Evolutionary conservation across 2,797 vertebrate genomes (phyloP).

Genomic region (Capromys pilorides): DNA sequence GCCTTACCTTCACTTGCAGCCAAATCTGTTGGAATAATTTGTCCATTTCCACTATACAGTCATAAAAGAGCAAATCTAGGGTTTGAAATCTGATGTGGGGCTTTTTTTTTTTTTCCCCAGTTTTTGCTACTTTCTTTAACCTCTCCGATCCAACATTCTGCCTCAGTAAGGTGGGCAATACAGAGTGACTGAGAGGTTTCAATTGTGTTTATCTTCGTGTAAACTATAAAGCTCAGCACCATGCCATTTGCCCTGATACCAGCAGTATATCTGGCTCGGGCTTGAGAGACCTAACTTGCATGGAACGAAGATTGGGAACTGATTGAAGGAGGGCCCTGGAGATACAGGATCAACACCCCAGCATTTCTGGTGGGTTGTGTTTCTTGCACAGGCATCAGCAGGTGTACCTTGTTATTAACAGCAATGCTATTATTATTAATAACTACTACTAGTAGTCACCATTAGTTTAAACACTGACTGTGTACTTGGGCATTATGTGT

Average conservation of each 20-base stretch:
- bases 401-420: neutral
- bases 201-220: neutral
- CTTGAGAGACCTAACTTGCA: neutral
- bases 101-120: neutral
- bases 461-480: neutral
- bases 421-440: neutral
- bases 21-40: neutral
- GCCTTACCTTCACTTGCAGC: neutral
- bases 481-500: neutral
- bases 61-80: neutral
- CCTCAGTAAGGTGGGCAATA: neutral
- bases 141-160: neutral
- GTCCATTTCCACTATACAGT: neutral
- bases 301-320: neutral
- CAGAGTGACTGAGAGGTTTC: slow-evolving; percentile 15
- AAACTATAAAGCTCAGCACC: neutral
- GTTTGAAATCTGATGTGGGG: slow-evolving; percentile 19
- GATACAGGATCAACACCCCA: neutral
- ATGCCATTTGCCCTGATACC: neutral
- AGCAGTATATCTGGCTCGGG: neutral
- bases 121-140: slow-evolving; percentile 49
- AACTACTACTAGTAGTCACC: neutral
- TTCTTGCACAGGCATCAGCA: neutral
- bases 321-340: neutral
- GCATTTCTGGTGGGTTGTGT: neutral